Evolutionary conservation across 2,113 vertebrate genomes (phyloP), one percentile per base, ranked within the genome.

Genomic region (Agapornis roseicollis): DNA sequence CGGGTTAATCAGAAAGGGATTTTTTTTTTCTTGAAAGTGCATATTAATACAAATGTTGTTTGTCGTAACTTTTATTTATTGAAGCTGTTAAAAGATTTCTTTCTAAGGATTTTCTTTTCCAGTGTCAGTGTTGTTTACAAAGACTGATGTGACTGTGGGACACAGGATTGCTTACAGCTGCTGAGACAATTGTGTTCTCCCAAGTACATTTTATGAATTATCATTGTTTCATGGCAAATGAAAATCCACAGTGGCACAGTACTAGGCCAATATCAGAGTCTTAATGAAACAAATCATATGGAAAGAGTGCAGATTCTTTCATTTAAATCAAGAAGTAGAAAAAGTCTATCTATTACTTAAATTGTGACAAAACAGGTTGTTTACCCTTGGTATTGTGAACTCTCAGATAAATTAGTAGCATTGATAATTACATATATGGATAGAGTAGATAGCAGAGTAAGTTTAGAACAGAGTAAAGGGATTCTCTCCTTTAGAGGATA

Each of bases 151-250:
- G 74, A 81, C 81, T 97, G 73, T 95, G 96, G 92, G 96, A 85
- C 96, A 49, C 66, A 78, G 64, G 70, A 69, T 88, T 91, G 29
- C 76, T 33, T 96, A 56, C 89, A 95, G 94, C 72, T 97, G 72
- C 58, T 72, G 69, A 70, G 92, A 82, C 86, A 90, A 23, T 91
- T 89, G 39, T 88, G 41, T 93, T 94, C 52, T 76, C 65, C 44
- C 0, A 2, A 90, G 89, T 91, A 83, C 39, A 18, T 93, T 95
- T 94, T 91, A 91, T 94, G 89, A 81, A 94, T 96, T 97, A 85
- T 88, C 78, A 65, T 93, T 87, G 52, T 91, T 94, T 96, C 80
- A 33, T 79, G 83, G 89, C 81, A 94, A 89, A 84, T 70, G 46
- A 96, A 96, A 93, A 94, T 96, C 90, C 79, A 74, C 27, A 47